Evolutionary conservation across 2,113 vertebrate genomes (phyloP), one percentile per base, ranked within the genome.

Genomic region (Coracopsis vasa): DNA sequence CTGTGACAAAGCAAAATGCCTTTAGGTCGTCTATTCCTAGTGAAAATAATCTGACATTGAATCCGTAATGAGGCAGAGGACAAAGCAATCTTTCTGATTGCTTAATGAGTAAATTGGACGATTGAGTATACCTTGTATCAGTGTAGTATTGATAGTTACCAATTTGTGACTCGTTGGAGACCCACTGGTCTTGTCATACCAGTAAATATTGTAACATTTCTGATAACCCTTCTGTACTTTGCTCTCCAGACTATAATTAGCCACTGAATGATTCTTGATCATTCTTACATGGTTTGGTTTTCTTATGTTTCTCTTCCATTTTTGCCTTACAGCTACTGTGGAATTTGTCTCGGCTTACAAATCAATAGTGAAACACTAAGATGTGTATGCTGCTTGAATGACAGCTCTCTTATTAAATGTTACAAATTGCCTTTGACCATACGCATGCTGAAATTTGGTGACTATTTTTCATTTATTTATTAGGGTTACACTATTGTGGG

Each of bases 1-100:
- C 21, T 97, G 77, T 92, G 86, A 95, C 78, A 94, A 97, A 94
- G 48, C 31, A 90, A 94, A 96, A 89, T 65, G 13, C 31, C 48
- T 93, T 84, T 24, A 73, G 64, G 45, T 78, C 58, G 41, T 64
- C 33, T 74, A 33, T 79, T 91, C 94, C 72, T 84, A n/a, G 29
- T 71, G 56, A 88, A 91, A 93, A 88, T 69, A 42, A 44, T 69
- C 81, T 94, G 80, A 95, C 65, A 79, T 79, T 78, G 71, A 10
- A 48, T 94, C 39, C 51, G 65, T 82, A 95, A 94, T 69, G 58
- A 96, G 33, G 48, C 20, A 85, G 80, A 93, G 50, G 64, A 78
- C 65, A 86, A 96, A 95, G 86, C 16, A 80, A 65, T 73, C 35
- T 73, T 80, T 73, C 89, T 94, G 72, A 42, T 90, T 96, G 23